Evolutionary conservation across 2,113 vertebrate genomes (phyloP).

Genomic region (Hippocampus zosterae): DNA sequence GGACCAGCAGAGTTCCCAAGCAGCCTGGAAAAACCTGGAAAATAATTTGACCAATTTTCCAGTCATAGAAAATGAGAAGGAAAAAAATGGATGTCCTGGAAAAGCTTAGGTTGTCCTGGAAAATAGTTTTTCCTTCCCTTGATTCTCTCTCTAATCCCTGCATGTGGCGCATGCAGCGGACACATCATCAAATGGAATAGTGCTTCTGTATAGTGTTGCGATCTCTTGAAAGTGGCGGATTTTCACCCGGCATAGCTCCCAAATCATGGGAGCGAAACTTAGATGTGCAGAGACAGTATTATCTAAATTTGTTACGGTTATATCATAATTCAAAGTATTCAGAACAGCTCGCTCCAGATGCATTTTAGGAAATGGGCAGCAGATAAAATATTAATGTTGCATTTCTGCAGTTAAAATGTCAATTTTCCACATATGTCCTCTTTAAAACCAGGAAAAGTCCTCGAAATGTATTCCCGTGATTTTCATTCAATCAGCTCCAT

Average conservation of each 20-base stretch:
- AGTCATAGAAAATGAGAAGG: no score
- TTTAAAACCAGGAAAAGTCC: background rate
- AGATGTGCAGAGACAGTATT: background rate
- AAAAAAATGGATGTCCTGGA: no score
- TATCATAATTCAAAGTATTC: background rate
- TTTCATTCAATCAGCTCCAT: background rate
- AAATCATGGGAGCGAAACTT: background rate
- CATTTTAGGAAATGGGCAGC: background rate
- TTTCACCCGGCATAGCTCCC: background rate
- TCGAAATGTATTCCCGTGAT: background rate
- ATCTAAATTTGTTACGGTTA: background rate
- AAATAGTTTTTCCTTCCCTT: no score
- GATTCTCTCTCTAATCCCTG: no score
- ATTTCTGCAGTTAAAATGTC: background rate
- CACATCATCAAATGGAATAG: background rate
- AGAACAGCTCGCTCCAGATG: background rate
- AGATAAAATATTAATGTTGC: background rate
- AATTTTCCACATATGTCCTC: background rate
- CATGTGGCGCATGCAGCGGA: no score
- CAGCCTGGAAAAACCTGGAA: no score
- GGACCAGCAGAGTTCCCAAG: no score
- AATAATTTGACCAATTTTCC: no score
- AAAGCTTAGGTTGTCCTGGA: no score
- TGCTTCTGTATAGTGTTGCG: background rate
- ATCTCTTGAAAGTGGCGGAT: background rate